Conservation (phyloP, 2,888 invertebrate species). For the Hypsopygia costalis region DNA sequence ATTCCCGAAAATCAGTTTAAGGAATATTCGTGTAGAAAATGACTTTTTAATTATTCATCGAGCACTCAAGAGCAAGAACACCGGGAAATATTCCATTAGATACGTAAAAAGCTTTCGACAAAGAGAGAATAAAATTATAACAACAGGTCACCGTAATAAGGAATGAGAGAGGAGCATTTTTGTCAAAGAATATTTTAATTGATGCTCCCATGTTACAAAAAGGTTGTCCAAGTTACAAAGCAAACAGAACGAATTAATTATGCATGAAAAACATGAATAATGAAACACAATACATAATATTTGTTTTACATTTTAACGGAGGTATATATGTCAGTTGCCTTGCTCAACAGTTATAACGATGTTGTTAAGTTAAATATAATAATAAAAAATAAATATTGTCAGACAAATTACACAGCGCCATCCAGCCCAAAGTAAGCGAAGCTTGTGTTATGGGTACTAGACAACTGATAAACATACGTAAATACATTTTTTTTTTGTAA, state of each 20-base stretch:
- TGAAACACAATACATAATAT: not conserved
- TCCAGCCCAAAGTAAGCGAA: no score
- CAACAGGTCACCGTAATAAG: slow-evolving; percentile 25
- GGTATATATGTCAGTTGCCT: no score
- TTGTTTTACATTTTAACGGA: no score
- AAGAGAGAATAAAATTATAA: slow-evolving; percentile 27
- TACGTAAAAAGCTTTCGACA: slow-evolving; percentile 29
- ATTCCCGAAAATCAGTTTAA: slow-evolving; percentile 7
- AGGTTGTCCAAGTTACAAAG: slow-evolving; percentile 19
- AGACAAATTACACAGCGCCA: no score
- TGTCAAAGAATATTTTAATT: slow-evolving; percentile 24
- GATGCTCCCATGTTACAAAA: slow-evolving; percentile 21
- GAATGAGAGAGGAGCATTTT: slow-evolving; percentile 16
- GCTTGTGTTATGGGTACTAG: no score
- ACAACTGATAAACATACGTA: no score
- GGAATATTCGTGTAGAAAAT: slow-evolving; percentile 25
- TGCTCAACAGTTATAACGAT: no score
- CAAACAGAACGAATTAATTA: slow-evolving; percentile 25
- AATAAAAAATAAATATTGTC: no score
- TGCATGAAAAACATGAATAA: slow-evolving; percentile 19
- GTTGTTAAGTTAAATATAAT: no score
- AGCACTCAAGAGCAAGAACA: slow-evolving; percentile 23
- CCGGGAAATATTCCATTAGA: slow-evolving; percentile 42
- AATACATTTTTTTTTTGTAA: no score
- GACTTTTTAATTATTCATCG: slow-evolving; percentile 44